These are phyloP conservation scores for Drosophila histrio DNA, from an alignment of 2,888 invertebrate species.

Conservation along the genomic window DNA sequence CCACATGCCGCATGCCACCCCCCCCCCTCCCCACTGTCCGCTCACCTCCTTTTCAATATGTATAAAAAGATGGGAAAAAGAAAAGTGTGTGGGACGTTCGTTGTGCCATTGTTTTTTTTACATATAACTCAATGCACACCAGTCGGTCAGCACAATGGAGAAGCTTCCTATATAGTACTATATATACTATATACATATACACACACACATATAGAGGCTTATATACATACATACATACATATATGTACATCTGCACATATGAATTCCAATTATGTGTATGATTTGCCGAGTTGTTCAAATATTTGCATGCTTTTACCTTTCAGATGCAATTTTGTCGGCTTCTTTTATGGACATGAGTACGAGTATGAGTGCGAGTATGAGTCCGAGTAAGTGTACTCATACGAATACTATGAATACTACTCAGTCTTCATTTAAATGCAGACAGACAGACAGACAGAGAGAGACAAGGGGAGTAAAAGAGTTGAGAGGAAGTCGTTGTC, in stretches of 20 bases:
- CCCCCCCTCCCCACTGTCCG: neutral
- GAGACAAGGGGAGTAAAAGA: neutral
- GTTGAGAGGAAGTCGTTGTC: conserved; percentile 43
- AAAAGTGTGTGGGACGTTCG: conserved; percentile 38
- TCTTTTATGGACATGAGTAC: conserved; percentile 48
- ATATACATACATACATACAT: neutral
- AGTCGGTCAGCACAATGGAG: conserved; percentile 61
- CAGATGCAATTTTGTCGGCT: conserved; percentile 70
- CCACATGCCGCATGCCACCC: conserved; percentile 11
- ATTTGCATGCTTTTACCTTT: conserved; percentile 70
- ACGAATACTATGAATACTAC: neutral
- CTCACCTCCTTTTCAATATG: neutral
- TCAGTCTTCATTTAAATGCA: neutral
- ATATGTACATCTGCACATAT: conserved; percentile 11
- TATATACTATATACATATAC: neutral
- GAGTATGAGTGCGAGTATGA: neutral
- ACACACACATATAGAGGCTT: neutral
- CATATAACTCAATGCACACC: conserved; percentile 28
- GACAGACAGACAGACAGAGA: neutral
- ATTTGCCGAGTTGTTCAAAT: conserved; percentile 71
- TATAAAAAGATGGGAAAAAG: conserved; percentile 40
- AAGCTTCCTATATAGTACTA: neutral
- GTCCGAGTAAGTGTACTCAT: neutral
- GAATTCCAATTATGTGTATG: conserved; percentile 74
- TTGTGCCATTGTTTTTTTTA: conserved; percentile 66